phyloP scores from a whole-genome alignment of 2,797 vertebrate genomes.

The Phalloptychus januarius region DNA sequence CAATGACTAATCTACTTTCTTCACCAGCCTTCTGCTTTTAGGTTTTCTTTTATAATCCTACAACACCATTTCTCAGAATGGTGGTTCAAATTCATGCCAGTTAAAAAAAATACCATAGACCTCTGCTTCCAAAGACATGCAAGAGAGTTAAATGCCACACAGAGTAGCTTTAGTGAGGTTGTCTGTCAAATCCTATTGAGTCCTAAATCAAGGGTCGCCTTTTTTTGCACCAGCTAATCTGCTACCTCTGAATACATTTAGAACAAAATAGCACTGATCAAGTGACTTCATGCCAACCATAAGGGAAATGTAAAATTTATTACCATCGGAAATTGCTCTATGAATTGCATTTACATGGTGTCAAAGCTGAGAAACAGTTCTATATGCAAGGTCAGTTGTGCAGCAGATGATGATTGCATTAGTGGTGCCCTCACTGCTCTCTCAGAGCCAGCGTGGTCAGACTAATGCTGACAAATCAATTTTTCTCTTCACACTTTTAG shows the following conservation, averaged over 20 bases:
- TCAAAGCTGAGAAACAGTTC: conserved; percentile 25
- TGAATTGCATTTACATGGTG: conserved; percentile 38
- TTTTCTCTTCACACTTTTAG: neutral
- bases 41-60: neutral
- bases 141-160: conserved; percentile 39
- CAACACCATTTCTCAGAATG: neutral
- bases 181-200: conserved; percentile 15
- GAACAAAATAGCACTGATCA: conserved; percentile 40
- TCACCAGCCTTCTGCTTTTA: neutral
- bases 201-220: neutral
- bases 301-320: conserved; percentile 47
- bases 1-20: neutral
- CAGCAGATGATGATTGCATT: conserved; percentile 32
- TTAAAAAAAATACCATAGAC: conserved; percentile 38
- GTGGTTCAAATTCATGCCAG: neutral
- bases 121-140: conserved; percentile 39
- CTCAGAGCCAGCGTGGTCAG: conserved; percentile 17
- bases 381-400: conserved; percentile 38
- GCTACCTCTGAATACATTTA: conserved; percentile 33
- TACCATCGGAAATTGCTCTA: conserved; percentile 24
- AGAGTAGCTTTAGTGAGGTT: conserved; percentile 44
- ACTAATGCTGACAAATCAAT: neutral
- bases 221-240: conserved; percentile 29
- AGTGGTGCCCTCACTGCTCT: conserved; percentile 21
- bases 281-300: conserved; percentile 55